These are phyloP conservation scores for Aspidapion aeneum DNA, from an alignment of 2,888 invertebrate genomes.

Conservation along the genomic window DNA sequence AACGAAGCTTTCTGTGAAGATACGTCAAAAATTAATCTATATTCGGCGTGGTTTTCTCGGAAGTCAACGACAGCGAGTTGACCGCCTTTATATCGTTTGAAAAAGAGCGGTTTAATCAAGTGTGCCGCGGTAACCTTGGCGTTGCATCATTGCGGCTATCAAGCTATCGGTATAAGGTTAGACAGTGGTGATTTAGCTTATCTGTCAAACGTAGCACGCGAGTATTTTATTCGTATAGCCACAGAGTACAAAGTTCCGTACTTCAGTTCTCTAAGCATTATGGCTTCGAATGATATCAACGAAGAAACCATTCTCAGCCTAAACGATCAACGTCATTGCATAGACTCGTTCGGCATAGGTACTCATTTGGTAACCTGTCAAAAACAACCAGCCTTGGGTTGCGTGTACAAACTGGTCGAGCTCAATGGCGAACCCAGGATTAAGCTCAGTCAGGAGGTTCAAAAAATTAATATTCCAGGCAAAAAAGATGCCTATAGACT, in stretches of 20 bases:
- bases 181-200: slow-evolving; percentile 98
- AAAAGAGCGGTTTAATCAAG: slow-evolving; percentile 94
- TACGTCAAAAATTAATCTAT: slow-evolving; percentile 66
- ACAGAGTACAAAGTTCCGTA: slow-evolving; percentile 71
- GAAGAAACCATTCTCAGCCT: slow-evolving; percentile 96
- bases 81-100: slow-evolving; percentile 92
- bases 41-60: slow-evolving; percentile 72
- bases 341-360: slow-evolving; percentile 71
- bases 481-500: slow-evolving; percentile 77
- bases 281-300: slow-evolving; percentile 98
- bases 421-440: slow-evolving; percentile 87
- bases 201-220: slow-evolving; percentile 80
- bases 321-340: slow-evolving; percentile 94
- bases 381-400: slow-evolving; percentile 94
- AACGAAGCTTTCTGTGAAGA: slow-evolving; percentile 60
- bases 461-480: slow-evolving; percentile 97
- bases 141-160: slow-evolving; percentile 84
- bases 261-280: slow-evolving; percentile 85
- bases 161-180: slow-evolving; percentile 85
- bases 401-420: slow-evolving; percentile 96
- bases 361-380: slow-evolving; percentile 99
- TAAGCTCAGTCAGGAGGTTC: slow-evolving; percentile 95
- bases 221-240: slow-evolving; percentile 75
- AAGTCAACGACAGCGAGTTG: slow-evolving; percentile 91
- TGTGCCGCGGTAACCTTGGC: slow-evolving; percentile 95